Percentiles rank a stretch among this genome's conserved stretches.
These are phyloP conservation scores for Gisinianus flammeolus DNA, from an alignment of 2,888 invertebrate genomes.

Conservation along the genomic window DNA sequence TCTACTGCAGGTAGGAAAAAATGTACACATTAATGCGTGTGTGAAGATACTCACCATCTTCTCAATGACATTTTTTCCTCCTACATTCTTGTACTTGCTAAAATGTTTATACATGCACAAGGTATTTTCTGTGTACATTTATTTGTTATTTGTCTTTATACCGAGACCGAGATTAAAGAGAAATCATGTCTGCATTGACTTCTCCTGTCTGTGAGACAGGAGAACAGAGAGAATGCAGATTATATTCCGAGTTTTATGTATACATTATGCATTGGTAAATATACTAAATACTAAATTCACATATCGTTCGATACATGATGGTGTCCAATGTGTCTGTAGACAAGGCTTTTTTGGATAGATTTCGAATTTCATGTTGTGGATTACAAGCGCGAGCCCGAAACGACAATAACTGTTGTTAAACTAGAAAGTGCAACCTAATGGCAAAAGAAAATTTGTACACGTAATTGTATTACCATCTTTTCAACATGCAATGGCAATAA, in stretches of 20 bases:
- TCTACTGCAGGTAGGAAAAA: neutral
- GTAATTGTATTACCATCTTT: too few relatives aligned
- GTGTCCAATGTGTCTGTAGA: too few relatives aligned
- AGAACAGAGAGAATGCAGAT: too few relatives aligned
- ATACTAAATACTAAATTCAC: too few relatives aligned
- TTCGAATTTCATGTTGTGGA: too few relatives aligned
- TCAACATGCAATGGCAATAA: too few relatives aligned
- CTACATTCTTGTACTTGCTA: neutral
- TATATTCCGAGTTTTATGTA: neutral
- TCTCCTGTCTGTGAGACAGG: too few relatives aligned
- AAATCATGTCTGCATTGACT: too few relatives aligned
- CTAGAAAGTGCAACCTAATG: neutral
- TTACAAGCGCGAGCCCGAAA: neutral
- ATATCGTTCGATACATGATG: too few relatives aligned
- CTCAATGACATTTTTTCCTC: neutral
- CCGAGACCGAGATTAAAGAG: too few relatives aligned
- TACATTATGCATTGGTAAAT: neutral
- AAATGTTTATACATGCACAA: neutral
- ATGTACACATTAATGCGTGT: constrained; percentile 5
- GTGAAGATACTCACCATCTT: neutral
- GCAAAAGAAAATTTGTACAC: neutral
- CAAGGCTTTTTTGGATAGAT: too few relatives aligned
- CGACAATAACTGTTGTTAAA: neutral
- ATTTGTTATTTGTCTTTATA: neutral
- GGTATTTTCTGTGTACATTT: neutral